These are phyloP conservation scores for Cetoscarus ocellatus DNA, from an alignment of 2,797 vertebrate genomes.

Conservation along the genomic window DNA sequence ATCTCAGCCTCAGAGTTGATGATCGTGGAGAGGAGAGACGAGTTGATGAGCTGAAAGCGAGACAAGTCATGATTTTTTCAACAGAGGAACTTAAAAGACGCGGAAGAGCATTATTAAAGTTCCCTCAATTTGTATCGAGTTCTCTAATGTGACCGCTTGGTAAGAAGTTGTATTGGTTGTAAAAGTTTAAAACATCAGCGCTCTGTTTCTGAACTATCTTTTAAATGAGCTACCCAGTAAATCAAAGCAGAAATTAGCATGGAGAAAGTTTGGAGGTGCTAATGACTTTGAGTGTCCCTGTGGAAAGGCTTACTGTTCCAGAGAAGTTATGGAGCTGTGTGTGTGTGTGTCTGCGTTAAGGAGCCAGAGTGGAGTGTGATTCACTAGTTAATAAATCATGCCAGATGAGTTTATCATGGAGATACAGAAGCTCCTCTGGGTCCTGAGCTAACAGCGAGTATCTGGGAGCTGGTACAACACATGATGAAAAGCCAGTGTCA, in stretches of 20 bases:
- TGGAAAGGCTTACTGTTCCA: slow-evolving; percentile 83
- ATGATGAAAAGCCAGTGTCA: slow-evolving; percentile 88
- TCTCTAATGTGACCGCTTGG: slow-evolving; percentile 24
- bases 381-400: slow-evolving; percentile 91
- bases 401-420: slow-evolving; percentile 90
- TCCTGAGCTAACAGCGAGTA: slow-evolving; percentile 83
- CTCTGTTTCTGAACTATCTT: slow-evolving; percentile 73
- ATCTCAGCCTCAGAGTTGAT: slow-evolving; percentile 71
- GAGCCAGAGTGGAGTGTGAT: slow-evolving; percentile 79
- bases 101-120: slow-evolving; percentile 59
- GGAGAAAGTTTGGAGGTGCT: slow-evolving; percentile 86
- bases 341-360: slow-evolving; percentile 41
- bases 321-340: slow-evolving; percentile 68
- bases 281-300: slow-evolving; percentile 87
- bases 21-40: slow-evolving; percentile 44
- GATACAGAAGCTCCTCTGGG: slow-evolving; percentile 88
- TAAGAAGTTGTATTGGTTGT: slow-evolving; percentile 56
- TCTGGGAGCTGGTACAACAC: slow-evolving; percentile 84
- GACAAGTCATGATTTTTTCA: slow-evolving; percentile 51
- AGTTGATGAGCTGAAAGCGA: slow-evolving; percentile 55
- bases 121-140: slow-evolving; percentile 43
- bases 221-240: slow-evolving; percentile 79
- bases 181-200: slow-evolving; percentile 69
- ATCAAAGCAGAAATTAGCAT: slow-evolving; percentile 83
- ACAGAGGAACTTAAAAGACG: slow-evolving; percentile 51